Base-by-base conservation (phyloP, 2,888 invertebrate genomes). In the Zeuzera pyrina region DNA sequence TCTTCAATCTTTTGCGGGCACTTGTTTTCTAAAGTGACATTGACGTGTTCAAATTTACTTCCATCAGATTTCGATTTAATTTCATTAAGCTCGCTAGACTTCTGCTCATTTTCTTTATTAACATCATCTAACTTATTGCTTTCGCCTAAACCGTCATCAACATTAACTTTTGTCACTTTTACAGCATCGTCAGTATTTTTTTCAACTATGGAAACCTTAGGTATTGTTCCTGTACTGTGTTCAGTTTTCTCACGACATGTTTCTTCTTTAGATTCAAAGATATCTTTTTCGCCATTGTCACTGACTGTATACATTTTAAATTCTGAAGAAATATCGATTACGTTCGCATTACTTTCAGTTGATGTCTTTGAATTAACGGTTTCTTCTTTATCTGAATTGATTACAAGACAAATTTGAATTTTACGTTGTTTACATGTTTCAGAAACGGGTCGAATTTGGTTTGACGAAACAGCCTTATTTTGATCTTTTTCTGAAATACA, bases 401-500 rank as follows among this genome's bases (percentile, higher is more conserved):
- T 59, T 3, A 71, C 69, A 4, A 73, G 49, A 42, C 68, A 65
- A 36, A 74, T 71, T 54, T 76, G 66, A 42, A 73, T 71, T 61
- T 76, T 74, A 32, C 67, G 57, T 34, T 49, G 52, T 30, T 58
- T 52, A 36, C 52, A 54, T n/a, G 23, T 31, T 2, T 58, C 56
- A 15, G 42, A 34, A 6, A 39, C 23, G 30, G 38, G 35, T 41
- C 56, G 51, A 12, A 12, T 43, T 7, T 40, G 32, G 21, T 36
- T 45, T 25, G 32, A 16, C 2, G 42, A 15, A n/a, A 29, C 29
- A n/a, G 33, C 31, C 26, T 33, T 36, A 27, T 22, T 39, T 33
- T 58, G 49, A 24, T 57, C 55, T 44, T 57, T 57, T 34, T 64
- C 59, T 27, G 57, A 40, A 12, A 72, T 49, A 2, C 74, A 59